Evolutionary conservation across 2,797 vertebrate genomes (phyloP).

Genomic region (Lacerta bilineata): DNA sequence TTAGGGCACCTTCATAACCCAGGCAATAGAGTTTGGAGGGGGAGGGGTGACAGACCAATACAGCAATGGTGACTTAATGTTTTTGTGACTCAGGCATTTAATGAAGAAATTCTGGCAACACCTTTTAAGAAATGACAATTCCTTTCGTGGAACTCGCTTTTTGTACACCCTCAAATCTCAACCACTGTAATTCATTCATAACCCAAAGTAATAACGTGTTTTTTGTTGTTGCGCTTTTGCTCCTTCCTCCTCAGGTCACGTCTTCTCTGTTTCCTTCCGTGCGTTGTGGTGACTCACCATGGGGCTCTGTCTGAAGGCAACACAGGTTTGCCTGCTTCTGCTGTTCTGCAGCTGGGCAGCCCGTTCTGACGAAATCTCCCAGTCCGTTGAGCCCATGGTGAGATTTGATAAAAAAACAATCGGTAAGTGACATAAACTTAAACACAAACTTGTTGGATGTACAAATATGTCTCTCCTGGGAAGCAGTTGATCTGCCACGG

Average conservation of each 20-base stretch:
- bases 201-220: no score
- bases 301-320: neutral
- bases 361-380: rapidly evolving
- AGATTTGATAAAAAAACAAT: neutral
- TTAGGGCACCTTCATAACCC: no score
- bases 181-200: no score
- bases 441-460: no score
- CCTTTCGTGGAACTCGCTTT: neutral
- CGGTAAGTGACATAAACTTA: conserved; percentile 28
- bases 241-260: neutral
- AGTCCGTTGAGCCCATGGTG: neutral
- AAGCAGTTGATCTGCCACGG: no score
- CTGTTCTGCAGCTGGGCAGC: conserved; percentile 23
- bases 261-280: rapidly evolving
- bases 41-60: no score
- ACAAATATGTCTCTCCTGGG: no score
- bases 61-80: neutral
- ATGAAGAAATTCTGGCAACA: neutral
- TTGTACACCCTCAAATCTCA: neutral
- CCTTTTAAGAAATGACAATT: no score
- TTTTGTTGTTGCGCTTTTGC: no score
- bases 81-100: neutral
- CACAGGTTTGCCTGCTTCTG: conserved; percentile 34
- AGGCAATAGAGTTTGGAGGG: no score
- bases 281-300: neutral